Percentiles rank a stretch among this genome's conserved stretches.
Conservation (phyloP, 2,888 invertebrate species). For the Ethmia dodecea region DNA sequence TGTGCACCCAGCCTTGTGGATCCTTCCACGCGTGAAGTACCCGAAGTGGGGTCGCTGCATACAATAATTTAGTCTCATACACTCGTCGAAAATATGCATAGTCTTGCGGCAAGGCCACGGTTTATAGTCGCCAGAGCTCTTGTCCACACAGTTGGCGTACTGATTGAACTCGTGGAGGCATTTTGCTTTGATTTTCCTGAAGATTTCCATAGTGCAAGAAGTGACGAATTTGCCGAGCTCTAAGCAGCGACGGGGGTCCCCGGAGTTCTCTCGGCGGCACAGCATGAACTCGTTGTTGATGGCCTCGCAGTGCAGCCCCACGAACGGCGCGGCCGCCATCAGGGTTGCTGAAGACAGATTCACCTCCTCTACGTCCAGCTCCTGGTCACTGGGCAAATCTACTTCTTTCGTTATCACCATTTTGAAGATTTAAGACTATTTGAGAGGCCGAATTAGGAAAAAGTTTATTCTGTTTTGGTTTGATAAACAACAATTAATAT, state of each 20-base stretch:
- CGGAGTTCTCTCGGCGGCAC: slow-evolving; percentile 86
- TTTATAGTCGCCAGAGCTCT: slow-evolving; percentile 81
- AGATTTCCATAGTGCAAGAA: slow-evolving; percentile 78
- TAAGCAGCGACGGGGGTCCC: slow-evolving; percentile 92
- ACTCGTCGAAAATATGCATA: slow-evolving; percentile 89
- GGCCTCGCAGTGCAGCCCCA: slow-evolving; percentile 94
- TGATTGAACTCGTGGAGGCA: slow-evolving; percentile 91
- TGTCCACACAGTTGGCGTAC: slow-evolving; percentile 85
- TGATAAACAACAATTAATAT: too few species aligned
- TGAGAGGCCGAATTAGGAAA: too few species aligned
- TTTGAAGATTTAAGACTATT: too few species aligned
- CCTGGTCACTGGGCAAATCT: slow-evolving; percentile 57
- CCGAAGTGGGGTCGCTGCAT: slow-evolving; percentile 88
- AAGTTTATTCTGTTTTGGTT: too few species aligned
- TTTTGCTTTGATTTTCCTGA: slow-evolving; percentile 86
- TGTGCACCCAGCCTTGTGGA: slow-evolving; percentile 77
- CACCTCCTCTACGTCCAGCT: slow-evolving; percentile 85
- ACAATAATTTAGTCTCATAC: slow-evolving; percentile 86
- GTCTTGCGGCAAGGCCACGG: slow-evolving; percentile 91
- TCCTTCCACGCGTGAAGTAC: slow-evolving; percentile 85
- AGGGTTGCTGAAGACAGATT: slow-evolving; percentile 89
- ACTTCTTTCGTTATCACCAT: slow-evolving; percentile 78
- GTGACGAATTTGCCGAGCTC: slow-evolving; percentile 93
- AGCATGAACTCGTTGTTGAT: slow-evolving; percentile 96
- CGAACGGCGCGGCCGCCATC: slow-evolving; percentile 90